Evolutionary conservation across 2,888 invertebrate species (phyloP).

Genomic region (Mycogona germanica): DNA sequence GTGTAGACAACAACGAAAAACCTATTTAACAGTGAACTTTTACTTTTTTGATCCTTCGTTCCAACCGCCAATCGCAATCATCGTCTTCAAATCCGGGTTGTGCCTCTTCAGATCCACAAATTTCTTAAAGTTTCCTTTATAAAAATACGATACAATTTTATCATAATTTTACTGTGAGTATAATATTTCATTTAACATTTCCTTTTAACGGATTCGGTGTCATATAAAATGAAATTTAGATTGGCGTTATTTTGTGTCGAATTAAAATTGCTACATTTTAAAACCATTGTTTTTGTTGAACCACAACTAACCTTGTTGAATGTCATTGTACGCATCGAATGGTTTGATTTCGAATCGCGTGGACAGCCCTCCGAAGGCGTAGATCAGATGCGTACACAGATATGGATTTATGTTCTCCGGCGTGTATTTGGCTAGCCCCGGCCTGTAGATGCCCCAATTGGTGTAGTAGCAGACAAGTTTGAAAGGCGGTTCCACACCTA

Average conservation of each 20-base stretch:
- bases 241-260: background rate
- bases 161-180: too few relatives aligned
- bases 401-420: constrained; percentile 93
- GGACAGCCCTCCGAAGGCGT: constrained; percentile 85
- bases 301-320: constrained; percentile 85
- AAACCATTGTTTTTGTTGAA: too few relatives aligned
- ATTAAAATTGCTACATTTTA: background rate
- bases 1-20: too few relatives aligned
- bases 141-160: too few relatives aligned
- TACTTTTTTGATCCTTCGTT: constrained; percentile 69
- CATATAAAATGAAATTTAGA: background rate
- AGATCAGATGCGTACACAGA: constrained; percentile 82
- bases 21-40: too few relatives aligned
- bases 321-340: constrained; percentile 90
- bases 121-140: constrained; percentile 78
- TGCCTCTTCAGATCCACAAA: constrained; percentile 86
- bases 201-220: too few relatives aligned
- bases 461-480: constrained; percentile 28
- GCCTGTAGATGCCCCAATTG: constrained; percentile 35
- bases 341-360: constrained; percentile 83
- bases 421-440: constrained; percentile 78
- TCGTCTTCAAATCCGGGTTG: constrained; percentile 78
- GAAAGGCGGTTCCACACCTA: background rate
- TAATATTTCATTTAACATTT: too few relatives aligned
- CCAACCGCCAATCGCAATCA: constrained; percentile 90